Percentiles rank a stretch among this genome's conserved stretches.
Conservation (phyloP, 2,797 vertebrate genomes). For the Presbytis comata region DNA sequence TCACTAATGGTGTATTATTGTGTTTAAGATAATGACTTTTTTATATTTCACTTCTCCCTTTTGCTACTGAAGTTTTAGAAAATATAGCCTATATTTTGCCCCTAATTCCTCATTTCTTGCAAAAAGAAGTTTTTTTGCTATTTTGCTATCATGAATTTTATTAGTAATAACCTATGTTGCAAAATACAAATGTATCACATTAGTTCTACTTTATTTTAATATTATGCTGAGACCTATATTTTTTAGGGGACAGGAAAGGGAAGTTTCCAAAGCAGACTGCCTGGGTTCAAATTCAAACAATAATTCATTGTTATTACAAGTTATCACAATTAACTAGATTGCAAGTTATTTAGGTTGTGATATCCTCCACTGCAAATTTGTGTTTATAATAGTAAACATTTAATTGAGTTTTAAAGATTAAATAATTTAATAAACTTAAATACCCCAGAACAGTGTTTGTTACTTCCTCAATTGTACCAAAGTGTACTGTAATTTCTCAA, state of each 20-base stretch:
- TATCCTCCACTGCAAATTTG: not conserved
- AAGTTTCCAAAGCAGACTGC: not conserved
- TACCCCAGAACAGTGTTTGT: not conserved
- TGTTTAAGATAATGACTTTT: not conserved
- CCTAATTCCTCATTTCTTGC: not conserved
- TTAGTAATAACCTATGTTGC: not conserved
- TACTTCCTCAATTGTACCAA: not conserved
- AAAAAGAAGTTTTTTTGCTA: not conserved
- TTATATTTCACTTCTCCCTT: not conserved
- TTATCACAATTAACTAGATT: not conserved
- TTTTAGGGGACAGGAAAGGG: not conserved
- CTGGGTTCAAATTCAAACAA: not conserved
- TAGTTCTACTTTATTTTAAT: not conserved
- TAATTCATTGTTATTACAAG: not conserved
- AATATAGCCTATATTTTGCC: not conserved
- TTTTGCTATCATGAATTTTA: not conserved
- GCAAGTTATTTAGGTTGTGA: not conserved
- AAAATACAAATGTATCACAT: not conserved
- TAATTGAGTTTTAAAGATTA: not conserved
- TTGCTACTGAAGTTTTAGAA: not conserved
- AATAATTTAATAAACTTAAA: not conserved
- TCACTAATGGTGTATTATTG: not conserved
- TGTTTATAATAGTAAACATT: not conserved
- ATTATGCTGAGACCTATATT: not conserved
- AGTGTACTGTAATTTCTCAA: not conserved